Conservation (phyloP, 2,113 vertebrate genomes). For the Sigmodon hispidus region DNA sequence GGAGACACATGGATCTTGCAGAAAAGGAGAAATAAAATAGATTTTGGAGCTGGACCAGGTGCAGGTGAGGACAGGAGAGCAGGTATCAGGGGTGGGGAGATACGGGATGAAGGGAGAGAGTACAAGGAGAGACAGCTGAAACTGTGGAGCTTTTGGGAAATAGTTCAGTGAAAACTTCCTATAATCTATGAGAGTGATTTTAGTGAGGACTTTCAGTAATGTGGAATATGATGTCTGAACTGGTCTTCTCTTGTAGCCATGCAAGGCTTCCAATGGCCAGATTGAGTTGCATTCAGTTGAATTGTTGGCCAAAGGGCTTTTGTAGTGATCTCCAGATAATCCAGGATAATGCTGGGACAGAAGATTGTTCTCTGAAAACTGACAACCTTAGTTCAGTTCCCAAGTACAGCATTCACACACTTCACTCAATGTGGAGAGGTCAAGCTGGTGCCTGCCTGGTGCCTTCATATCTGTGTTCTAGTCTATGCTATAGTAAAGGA, state of each 20-base stretch:
- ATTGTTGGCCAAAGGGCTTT: neutral
- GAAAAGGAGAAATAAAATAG: neutral
- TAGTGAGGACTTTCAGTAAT: neutral
- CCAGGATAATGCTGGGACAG: neutral
- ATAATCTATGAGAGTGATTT: neutral
- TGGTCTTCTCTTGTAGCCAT: neutral
- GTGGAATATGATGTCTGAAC: neutral
- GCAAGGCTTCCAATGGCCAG: neutral
- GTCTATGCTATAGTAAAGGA: neutral
- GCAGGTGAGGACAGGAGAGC: neutral
- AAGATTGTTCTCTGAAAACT: neutral
- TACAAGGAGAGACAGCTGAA: neutral
- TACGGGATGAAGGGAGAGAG: neutral
- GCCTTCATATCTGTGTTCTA: neutral
- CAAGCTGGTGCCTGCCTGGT: neutral
- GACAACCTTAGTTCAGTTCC: neutral
- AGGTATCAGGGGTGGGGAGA: neutral
- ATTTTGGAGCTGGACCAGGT: neutral
- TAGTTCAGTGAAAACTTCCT: neutral
- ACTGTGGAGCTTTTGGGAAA: accelerated
- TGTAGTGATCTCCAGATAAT: neutral
- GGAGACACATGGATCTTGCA: neutral
- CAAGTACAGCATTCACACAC: neutral
- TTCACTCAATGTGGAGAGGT: neutral
- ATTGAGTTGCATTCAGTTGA: neutral